Evolutionary conservation across 2,888 invertebrate species (phyloP), one percentile per base, ranked within the genome.

Genomic region (Rotaria sp.): DNA sequence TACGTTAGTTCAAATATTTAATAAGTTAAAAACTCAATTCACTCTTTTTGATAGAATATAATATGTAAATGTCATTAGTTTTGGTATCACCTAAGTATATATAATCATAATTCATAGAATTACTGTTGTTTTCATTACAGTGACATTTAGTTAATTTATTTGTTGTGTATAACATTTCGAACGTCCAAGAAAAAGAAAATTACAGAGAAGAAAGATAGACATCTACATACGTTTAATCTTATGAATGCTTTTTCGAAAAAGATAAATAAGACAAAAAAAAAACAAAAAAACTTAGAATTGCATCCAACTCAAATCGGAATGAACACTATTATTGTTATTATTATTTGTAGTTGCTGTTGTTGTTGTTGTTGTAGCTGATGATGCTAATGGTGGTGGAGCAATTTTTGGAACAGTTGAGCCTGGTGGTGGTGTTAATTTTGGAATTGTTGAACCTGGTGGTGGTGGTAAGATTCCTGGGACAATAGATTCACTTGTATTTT

Each of bases 371-470:
- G 74, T 0, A 7, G 45, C 1, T 74, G 74, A 35, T 74, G 35
- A 0, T 38, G 74, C 0, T 38, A 38, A 7, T 74, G 30, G 2
- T 45, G 80, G 26, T 67, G 67, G 35, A 35, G 30, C 35, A 67
- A 67, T 35, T 35, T 80, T 80, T n/a, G 80, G 80, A 45, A 80
- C 21, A 3, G 13, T 86, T 50, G 86, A 86, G 24, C 86, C 86
- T 48, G 86, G 86, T 80, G 80, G 80, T n/a, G 80, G 80, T 45
- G 80, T 80, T 41, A 80, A 15, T 80, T 80, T 80, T 45, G 80
- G 80, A 80, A 80, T 80, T n/a, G 26, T 85, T 59, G 86, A 86
- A 35, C 86, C 86, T 59, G 86, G 86, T 57, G 86, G 86, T 15
- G 86, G 86, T 84, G 86, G 86, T 48, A 86, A 45, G 11, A 86